Evolutionary conservation across 2,113 vertebrate species (phyloP).

Genomic region (Odocoileus virginianus): DNA sequence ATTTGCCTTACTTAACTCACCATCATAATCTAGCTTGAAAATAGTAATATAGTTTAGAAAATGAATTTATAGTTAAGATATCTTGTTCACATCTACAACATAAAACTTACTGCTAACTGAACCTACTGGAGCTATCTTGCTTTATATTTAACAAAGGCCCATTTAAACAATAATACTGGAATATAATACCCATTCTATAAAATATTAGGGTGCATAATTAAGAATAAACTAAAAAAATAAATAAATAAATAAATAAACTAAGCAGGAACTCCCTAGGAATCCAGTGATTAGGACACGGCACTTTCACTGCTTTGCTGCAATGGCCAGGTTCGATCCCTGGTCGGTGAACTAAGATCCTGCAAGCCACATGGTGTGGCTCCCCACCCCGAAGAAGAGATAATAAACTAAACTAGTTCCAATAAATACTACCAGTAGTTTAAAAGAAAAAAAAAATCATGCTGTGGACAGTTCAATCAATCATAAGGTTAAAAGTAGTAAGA

Average conservation of each 20-base stretch:
- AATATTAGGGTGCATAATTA: constrained; percentile 21
- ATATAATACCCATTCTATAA: constrained; percentile 1
- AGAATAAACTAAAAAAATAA: not conserved
- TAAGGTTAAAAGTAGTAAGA: constrained; percentile 56
- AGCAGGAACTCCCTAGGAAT: not conserved
- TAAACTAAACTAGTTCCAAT: constrained; percentile 40
- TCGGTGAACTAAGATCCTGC: not conserved
- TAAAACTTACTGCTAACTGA: constrained; percentile 36
- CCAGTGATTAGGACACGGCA: not conserved
- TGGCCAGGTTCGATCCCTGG: not conserved
- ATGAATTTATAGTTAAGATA: constrained; percentile 5
- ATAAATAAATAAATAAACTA: too few species aligned
- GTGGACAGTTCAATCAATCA: constrained; percentile 46
- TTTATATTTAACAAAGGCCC: constrained; percentile 33
- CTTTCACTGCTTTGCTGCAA: not conserved
- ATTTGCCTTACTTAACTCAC: not conserved
- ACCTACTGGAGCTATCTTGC: not conserved
- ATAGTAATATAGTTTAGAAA: constrained; percentile 50
- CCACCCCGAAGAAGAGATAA: not conserved
- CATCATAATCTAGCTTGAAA: constrained; percentile 32
- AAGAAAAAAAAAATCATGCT: constrained; percentile 47
- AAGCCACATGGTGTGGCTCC: not conserved
- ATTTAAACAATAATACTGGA: constrained; percentile 23
- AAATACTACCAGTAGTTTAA: constrained; percentile 21
- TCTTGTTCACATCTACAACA: constrained; percentile 10